Conservation (phyloP, 2,797 vertebrate species). For the Gallinago nigripennis region DNA sequence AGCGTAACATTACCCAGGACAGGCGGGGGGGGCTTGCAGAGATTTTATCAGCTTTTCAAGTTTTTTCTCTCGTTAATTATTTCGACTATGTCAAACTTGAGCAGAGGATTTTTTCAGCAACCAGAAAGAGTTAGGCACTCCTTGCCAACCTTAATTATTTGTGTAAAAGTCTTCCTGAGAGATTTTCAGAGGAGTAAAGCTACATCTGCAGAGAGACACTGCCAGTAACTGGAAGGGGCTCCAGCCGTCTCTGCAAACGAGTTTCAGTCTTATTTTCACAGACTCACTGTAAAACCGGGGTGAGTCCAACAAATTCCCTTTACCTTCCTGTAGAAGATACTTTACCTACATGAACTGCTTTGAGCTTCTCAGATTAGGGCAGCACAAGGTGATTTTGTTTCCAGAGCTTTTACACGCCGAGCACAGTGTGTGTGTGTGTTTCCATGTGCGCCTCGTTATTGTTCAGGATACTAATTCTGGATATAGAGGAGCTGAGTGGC, state of each 20-base stretch:
- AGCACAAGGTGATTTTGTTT: background rate
- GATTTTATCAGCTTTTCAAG: slow-evolving; percentile 2
- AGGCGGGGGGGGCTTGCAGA: background rate
- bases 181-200: background rate
- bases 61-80: background rate
- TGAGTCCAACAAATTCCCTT: background rate
- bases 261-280: background rate
- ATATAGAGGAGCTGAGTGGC: background rate
- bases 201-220: background rate
- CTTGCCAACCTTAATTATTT: background rate
- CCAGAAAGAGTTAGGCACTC: background rate
- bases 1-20: background rate
- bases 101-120: background rate
- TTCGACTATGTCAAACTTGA: background rate
- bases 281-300: background rate
- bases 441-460: background rate
- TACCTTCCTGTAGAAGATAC: background rate
- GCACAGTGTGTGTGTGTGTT: no score
- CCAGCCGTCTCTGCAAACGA: background rate
- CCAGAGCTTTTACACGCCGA: background rate
- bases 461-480: background rate
- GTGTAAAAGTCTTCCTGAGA: background rate
- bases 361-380: background rate
- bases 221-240: background rate
- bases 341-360: background rate